Evolutionary conservation across 2,113 vertebrate species (phyloP).

Genomic region (Oreochromis spilurus): DNA sequence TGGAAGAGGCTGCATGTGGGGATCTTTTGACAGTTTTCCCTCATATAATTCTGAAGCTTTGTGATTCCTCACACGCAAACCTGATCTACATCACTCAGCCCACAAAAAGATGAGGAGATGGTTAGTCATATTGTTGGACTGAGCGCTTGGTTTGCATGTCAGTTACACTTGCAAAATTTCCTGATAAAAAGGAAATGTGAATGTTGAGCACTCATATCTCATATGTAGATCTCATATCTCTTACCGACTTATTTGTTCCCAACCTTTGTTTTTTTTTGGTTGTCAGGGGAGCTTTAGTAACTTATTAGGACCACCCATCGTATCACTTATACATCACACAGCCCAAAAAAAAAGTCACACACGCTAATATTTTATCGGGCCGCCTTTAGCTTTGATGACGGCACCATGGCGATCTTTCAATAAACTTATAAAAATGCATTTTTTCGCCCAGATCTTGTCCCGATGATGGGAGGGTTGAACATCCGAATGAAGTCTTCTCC

Average conservation of each 20-base stretch:
- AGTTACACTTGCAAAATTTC: neutral
- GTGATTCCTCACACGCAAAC: conserved; percentile 24
- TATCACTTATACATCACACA: neutral
- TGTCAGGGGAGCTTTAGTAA: neutral
- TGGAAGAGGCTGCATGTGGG: neutral
- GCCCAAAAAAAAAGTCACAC: too few species aligned
- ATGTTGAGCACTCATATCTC: neutral
- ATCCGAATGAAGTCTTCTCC: neutral
- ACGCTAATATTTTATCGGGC: neutral
- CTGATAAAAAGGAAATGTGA: neutral
- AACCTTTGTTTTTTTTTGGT: neutral
- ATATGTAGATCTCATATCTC: neutral
- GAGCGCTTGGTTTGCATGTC: neutral
- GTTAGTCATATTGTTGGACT: conserved; percentile 37
- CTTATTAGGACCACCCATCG: neutral
- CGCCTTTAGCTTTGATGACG: neutral
- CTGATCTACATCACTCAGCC: conserved; percentile 20
- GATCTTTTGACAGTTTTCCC: neutral
- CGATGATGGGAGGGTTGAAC: neutral
- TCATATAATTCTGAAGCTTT: neutral
- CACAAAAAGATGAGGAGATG: neutral
- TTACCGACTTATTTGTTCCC: neutral
- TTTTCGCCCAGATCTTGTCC: neutral
- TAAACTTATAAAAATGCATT: neutral
- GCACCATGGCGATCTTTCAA: neutral